Evolutionary conservation across 1,140 invertebrate genomes (phyloP), one percentile per base, ranked within the genome.

Genomic region (Pygmarrhopalites habei): DNA sequence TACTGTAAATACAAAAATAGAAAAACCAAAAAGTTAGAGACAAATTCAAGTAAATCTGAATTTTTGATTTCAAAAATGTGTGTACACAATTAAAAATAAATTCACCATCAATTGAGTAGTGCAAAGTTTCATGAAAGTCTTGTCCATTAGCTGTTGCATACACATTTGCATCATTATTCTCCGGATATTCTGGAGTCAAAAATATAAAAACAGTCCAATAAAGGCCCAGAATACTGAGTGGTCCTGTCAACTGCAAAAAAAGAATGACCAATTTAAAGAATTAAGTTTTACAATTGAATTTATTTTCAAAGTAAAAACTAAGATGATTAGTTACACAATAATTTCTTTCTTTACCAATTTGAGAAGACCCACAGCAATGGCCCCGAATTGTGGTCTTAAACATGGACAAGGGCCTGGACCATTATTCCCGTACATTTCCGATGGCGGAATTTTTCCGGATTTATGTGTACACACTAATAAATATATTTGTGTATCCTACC

Each of bases 171-270:
- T 52, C 25, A 29, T n/a, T 52, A 52, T 5, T 52, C 49, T 28
- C 21, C 10, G 5, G 23, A 14, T 5, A 10, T 28, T 52, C 49
- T n/a, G 49, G 28, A 5, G 14, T 26, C 7, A 56, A 14, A 39
- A 56, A 56, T 2, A 56, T 56, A 23, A 56, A 56, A 12, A 56
- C 53, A 14, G 53, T 56, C 53, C 53, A 56, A 32, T 56, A 56
- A 7, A 56, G 26, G 5, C 53, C 53, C 10, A 56, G 53, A 10
- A 56, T 39, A 41, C 28, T 35, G n/a, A 56, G 7, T 5, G 53
- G 53, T 23, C 53, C 53, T 3, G 53, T 56, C 4, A 56, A 35
- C 53, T 56, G 30, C 25, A 26, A 52, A 26, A 4, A 26, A 35
- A 35, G 5, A 35, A 15, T 19, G n/a, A 47, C 44, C 7, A 47